A percentile compares a stretch with the other conserved stretches of the same genome.
phyloP scores from a whole-genome alignment of 1,140 invertebrate genomes.

The Drosophila grimshawi region DNA sequence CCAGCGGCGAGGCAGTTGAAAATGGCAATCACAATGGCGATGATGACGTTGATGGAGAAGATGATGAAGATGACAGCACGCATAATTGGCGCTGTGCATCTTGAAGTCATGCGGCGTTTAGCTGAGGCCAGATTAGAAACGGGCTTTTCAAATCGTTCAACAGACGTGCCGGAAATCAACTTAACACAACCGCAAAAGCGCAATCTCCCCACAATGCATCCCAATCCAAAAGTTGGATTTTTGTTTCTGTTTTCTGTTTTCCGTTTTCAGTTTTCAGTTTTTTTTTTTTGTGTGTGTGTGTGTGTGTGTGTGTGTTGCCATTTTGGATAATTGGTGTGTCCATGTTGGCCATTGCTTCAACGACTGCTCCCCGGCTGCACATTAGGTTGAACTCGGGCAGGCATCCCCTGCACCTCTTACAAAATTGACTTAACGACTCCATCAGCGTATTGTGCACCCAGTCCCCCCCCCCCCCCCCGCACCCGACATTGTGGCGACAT shows the following conservation, averaged over 20 bases:
- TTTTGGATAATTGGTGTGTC: constrained; percentile 69
- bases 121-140: neutral
- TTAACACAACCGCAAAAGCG: constrained; percentile 78
- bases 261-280: neutral
- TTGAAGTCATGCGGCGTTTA: constrained; percentile 32
- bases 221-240: constrained; percentile 1
- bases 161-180: constrained; percentile 77
- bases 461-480: neutral
- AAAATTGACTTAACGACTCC: constrained; percentile 71
- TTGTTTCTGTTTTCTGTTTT: neutral
- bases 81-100: constrained; percentile 68
- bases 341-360: constrained; percentile 35
- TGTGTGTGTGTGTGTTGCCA: constrained; percentile 48
- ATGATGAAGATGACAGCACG: constrained; percentile 39
- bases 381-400: constrained; percentile 55
- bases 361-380: constrained; percentile 53
- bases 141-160: constrained; percentile 4
- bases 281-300: neutral
- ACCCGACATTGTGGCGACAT: constrained; percentile 44
- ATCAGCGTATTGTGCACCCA: constrained; percentile 31
- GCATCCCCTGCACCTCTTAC: neutral
- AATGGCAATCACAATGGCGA: neutral
- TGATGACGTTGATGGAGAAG: constrained; percentile 5
- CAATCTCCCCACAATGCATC: constrained; percentile 53
- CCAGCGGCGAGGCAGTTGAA: constrained; percentile 11